These are phyloP conservation scores for Cecidostiba fungosa DNA, from an alignment of 2,888 invertebrate species.

Conservation along the genomic window DNA sequence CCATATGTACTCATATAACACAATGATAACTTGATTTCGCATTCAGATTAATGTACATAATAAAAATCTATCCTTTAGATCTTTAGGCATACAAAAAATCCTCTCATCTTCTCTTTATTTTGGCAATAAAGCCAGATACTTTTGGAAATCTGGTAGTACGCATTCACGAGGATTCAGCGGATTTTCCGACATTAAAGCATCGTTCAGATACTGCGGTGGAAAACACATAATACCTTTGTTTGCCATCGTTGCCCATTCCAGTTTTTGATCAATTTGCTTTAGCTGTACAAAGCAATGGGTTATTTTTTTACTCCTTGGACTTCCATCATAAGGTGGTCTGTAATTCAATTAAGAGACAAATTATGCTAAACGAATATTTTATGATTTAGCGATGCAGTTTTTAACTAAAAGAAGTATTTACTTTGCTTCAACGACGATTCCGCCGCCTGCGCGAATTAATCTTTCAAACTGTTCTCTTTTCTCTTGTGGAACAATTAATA, in stretches of 20 bases:
- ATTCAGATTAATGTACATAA: slow-evolving; percentile 41
- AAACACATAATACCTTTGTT: slow-evolving; percentile 84
- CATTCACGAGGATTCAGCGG: slow-evolving; percentile 73
- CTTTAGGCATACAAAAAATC: not conserved
- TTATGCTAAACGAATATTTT: not conserved
- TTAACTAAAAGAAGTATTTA: slow-evolving; percentile 75
- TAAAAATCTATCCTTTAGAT: slow-evolving; percentile 29
- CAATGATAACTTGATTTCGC: slow-evolving; percentile 29
- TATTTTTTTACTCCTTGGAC: slow-evolving; percentile 78
- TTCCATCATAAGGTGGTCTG: slow-evolving; percentile 76
- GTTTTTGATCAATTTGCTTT: slow-evolving; percentile 80
- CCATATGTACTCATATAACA: slow-evolving; percentile 21
- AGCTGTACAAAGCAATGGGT: slow-evolving; percentile 88
- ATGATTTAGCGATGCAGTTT: not conserved
- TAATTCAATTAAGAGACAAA: slow-evolving; percentile 56
- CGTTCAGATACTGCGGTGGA: slow-evolving; percentile 84
- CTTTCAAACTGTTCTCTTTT: slow-evolving; percentile 85
- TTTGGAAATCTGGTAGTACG: slow-evolving; percentile 77
- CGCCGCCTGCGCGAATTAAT: slow-evolving; percentile 90
- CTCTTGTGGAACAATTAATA: slow-evolving; percentile 84
- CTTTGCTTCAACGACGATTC: slow-evolving; percentile 84
- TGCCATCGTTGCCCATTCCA: slow-evolving; percentile 83
- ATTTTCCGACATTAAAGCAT: slow-evolving; percentile 80
- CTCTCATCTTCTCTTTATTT: slow-evolving; percentile 63
- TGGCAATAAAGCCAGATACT: slow-evolving; percentile 76